Evolutionary conservation across 2,797 vertebrate genomes (phyloP).

Genomic region (Danio tinwini): DNA sequence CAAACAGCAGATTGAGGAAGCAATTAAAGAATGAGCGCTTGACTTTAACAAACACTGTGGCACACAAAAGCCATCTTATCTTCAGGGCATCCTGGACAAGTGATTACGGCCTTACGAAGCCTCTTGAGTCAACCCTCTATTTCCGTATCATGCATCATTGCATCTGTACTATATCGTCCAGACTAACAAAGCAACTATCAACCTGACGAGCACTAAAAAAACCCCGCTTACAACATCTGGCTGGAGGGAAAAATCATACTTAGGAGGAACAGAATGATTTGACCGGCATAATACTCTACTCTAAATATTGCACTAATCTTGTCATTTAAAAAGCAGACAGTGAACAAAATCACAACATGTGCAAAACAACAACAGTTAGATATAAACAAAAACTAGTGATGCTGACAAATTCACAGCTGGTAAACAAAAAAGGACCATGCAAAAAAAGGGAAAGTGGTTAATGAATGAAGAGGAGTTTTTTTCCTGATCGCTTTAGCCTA

Average conservation of each 20-base stretch:
- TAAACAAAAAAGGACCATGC: slow-evolving; percentile 2
- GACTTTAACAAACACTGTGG: slow-evolving; percentile 61
- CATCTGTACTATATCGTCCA: slow-evolving; percentile 55
- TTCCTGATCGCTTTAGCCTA: slow-evolving; percentile 71
- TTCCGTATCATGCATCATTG: slow-evolving; percentile 67
- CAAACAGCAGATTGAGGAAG: slow-evolving; percentile 56
- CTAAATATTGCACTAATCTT: slow-evolving; percentile 50
- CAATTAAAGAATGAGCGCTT: slow-evolving; percentile 55
- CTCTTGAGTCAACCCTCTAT: slow-evolving; percentile 55
- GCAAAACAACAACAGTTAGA: slow-evolving; percentile 29
- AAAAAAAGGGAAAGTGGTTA: slow-evolving; percentile 54
- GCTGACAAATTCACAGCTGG: neutral
- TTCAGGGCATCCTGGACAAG: slow-evolving; percentile 62
- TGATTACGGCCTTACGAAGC: slow-evolving; percentile 58
- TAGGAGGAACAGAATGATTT: slow-evolving; percentile 58
- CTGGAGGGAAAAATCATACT: slow-evolving; percentile 56
- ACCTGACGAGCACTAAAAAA: slow-evolving; percentile 15
- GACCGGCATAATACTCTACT: slow-evolving; percentile 48
- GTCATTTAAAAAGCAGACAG: slow-evolving; percentile 37
- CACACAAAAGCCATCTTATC: slow-evolving; percentile 63
- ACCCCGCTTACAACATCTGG: slow-evolving; percentile 63
- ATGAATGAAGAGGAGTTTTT: slow-evolving; percentile 65
- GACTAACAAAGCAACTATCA: slow-evolving; percentile 56
- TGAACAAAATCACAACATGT: slow-evolving; percentile 17
- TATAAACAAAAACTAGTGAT: neutral